Evolutionary conservation across 2,888 invertebrate genomes (phyloP), one percentile per base, ranked within the genome.

Genomic region (Meteorus cinctellus): DNA sequence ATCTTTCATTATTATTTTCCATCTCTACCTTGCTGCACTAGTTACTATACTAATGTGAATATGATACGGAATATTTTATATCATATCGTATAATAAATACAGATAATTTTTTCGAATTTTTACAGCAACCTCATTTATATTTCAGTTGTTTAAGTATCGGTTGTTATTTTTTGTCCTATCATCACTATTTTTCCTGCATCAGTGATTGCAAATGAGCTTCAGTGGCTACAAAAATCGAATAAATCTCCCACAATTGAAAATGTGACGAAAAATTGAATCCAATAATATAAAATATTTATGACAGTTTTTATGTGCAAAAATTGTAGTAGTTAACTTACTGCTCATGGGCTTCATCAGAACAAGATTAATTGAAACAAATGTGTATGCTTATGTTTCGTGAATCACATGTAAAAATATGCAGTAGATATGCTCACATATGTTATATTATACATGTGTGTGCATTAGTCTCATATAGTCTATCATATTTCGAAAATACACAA

Each of bases 1-100:
- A 34, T 51, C 27, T 55, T 65, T 31, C 36, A 70, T 75, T 51
- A 14, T 72, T 60, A 55, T 65, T 29, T 45, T 68, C 4, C 51
- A 55, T 31, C 34, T 3, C 31, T 10, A 63, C 14, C 29, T 51
- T 45, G 29, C 68, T 77, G 29, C 59, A 74, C n/a, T 34, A 51
- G 60, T 66, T 36, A 72, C 71, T 72, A 36, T 8, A 12, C 19
- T 55, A 51, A 31, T 31, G 14, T 29, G 34, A 31, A 34, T 68
- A 14, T 67, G 41, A 60, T 68, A 8, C 0, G 34, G 41, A 41
- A 12, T 41, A 41, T 41, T 41, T 8, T 41, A 12, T 41, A 12
- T 41, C 0, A 34, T 34, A 34, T 8, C 34, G 5, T 34, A 34
- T 34, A 4, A 1, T 34, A 34, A 34, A 1, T 34, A 34, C 8